phyloP scores from a whole-genome alignment of 2,797 vertebrate species.

The Poeciliopsis turneri region DNA sequence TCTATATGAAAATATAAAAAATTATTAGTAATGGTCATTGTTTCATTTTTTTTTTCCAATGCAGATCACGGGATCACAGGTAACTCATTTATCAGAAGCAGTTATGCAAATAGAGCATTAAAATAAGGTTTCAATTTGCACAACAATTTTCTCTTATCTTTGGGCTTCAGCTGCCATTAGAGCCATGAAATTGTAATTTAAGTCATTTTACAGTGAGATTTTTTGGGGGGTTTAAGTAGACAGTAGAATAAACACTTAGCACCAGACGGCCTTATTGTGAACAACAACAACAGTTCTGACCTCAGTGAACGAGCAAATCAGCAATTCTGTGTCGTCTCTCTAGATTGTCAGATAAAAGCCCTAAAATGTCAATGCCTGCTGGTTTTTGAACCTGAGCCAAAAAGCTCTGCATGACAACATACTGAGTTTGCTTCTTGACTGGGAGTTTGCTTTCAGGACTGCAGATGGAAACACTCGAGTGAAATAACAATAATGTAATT shows the following conservation, averaged over 20 bases:
- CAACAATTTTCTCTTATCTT: neutral
- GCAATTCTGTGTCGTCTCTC: neutral
- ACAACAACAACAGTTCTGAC: neutral
- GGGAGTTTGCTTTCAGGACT: neutral
- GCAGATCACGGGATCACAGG: conserved; percentile 74
- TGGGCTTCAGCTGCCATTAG: neutral
- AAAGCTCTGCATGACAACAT: neutral
- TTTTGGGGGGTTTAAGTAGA: neutral
- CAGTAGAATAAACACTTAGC: neutral
- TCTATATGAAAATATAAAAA: neutral
- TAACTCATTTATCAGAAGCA: conserved; percentile 46
- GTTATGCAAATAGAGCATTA: neutral
- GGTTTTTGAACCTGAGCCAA: neutral
- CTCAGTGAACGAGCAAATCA: neutral
- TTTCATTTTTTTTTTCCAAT: conserved; percentile 25
- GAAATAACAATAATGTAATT: neutral
- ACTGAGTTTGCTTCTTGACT: neutral
- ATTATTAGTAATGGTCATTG: neutral
- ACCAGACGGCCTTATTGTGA: neutral
- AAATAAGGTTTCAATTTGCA: neutral
- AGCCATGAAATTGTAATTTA: neutral
- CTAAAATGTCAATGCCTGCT: neutral
- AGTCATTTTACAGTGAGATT: neutral
- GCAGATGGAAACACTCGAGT: neutral
- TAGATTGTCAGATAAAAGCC: neutral